Evolutionary conservation across 2,888 invertebrate genomes (phyloP).

Genomic region (Habroteleia sp.): DNA sequence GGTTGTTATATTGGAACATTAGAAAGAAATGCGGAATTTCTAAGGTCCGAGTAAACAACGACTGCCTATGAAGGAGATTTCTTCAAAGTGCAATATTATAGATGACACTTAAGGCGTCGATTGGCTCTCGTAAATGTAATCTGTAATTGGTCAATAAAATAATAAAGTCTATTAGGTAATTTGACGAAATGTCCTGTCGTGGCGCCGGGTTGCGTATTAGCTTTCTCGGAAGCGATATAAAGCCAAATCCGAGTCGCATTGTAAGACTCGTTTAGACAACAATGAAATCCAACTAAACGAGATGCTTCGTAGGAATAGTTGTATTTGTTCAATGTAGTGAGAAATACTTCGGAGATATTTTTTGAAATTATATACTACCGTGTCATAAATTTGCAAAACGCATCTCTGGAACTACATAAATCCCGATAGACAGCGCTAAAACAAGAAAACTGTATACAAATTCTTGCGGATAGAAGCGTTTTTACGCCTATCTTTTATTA

Average conservation of each 20-base stretch:
- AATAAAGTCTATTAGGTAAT: constrained; percentile 76
- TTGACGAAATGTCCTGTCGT: constrained; percentile 61
- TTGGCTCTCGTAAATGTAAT: constrained; percentile 76
- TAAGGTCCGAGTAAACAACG: constrained; percentile 29
- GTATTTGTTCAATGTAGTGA: constrained; percentile 30
- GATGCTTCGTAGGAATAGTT: constrained; percentile 17
- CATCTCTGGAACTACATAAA: constrained; percentile 19
- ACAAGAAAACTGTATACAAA: constrained; percentile 26
- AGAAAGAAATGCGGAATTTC: constrained; percentile 49
- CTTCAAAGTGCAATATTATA: constrained; percentile 66
- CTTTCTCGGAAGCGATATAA: constrained; percentile 59
- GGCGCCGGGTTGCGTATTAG: constrained; percentile 32
- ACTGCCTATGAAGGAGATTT: constrained; percentile 59
- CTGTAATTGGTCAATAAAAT: constrained; percentile 79
- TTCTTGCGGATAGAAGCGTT: constrained; percentile 20
- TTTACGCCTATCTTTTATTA: constrained; percentile 32
- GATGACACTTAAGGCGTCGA: constrained; percentile 55
- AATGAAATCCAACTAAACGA: constrained; percentile 20
- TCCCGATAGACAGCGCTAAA: constrained; percentile 24
- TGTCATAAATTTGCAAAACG: constrained; percentile 42
- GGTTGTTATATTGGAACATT: constrained; percentile 44
- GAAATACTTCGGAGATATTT: constrained; percentile 32
- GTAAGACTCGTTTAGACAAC: constrained; percentile 28
- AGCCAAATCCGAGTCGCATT: constrained; percentile 27
- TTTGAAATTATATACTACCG: constrained; percentile 50